Conservation (phyloP, 2,113 vertebrate genomes). For the Pluvianellus socialis region DNA sequence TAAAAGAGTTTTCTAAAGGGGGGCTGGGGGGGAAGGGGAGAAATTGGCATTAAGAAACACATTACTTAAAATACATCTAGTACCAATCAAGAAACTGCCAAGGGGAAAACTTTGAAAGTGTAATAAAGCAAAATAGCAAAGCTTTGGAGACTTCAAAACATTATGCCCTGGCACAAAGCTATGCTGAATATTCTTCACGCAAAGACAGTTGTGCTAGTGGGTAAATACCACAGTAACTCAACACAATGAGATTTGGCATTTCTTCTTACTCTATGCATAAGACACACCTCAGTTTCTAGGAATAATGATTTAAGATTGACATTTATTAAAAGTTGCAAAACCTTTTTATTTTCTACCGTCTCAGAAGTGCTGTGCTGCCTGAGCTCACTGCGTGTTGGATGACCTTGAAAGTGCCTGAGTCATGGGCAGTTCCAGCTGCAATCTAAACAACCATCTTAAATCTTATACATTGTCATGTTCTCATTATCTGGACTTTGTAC, state of each 20-base stretch:
- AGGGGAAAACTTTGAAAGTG: not conserved
- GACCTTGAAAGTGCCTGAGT: constrained; percentile 50
- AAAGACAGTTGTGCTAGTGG: not conserved
- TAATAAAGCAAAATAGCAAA: not conserved
- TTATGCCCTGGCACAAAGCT: not conserved
- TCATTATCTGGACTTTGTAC: constrained; percentile 34
- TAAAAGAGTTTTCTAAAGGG: not conserved
- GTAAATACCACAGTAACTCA: not conserved
- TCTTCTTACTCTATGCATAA: not conserved
- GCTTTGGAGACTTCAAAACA: not conserved
- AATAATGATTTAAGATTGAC: not conserved
- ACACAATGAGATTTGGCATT: not conserved
- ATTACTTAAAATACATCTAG: not conserved
- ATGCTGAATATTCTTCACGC: not conserved
- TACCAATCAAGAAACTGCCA: not conserved
- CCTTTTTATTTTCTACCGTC: not conserved
- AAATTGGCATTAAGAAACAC: not conserved
- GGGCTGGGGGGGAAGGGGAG: not conserved
- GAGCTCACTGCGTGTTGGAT: not conserved
- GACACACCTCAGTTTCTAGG: not conserved
- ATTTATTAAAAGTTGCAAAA: not conserved
- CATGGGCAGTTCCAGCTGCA: not conserved
- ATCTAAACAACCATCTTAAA: constrained; percentile 39
- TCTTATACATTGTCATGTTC: not conserved
- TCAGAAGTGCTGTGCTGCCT: not conserved